Evolutionary conservation across 1,140 invertebrate species (phyloP).

Genomic region (Himalopsyche phryganea): DNA sequence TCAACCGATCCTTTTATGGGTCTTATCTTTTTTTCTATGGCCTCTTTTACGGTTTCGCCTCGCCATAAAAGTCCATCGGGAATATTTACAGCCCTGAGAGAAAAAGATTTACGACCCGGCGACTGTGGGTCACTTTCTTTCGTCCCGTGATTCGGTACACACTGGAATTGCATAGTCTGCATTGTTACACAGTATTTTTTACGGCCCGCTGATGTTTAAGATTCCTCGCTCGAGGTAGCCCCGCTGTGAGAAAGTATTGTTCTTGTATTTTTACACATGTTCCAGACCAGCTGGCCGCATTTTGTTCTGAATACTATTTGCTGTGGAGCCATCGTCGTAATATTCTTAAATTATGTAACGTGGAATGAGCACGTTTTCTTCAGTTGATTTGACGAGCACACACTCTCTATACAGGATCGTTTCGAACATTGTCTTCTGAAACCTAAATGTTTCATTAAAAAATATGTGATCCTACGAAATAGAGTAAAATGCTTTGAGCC

Average conservation of each 20-base stretch:
- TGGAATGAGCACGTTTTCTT: neutral
- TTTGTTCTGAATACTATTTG: no score
- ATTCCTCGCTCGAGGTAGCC: conserved; percentile 1
- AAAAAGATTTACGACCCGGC: conserved; percentile 29
- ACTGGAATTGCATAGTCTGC: conserved; percentile 28
- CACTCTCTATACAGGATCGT: no score
- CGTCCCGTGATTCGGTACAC: conserved; percentile 13
- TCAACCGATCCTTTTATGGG: neutral
- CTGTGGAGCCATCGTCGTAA: no score
- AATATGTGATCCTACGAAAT: no score
- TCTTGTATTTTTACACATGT: neutral
- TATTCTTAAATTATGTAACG: no score
- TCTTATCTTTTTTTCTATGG: conserved; percentile 12
- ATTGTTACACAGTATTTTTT: conserved; percentile 22
- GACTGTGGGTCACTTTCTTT: conserved; percentile 30
- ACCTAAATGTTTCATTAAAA: no score
- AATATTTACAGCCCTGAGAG: conserved; percentile 19
- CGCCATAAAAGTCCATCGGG: conserved; percentile 24
- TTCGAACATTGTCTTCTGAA: no score
- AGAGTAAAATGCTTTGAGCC: no score
- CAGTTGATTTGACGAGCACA: no score
- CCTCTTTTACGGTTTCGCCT: conserved; percentile 10
- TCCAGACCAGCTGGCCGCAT: no score
- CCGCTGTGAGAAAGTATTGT: conserved; percentile 7
- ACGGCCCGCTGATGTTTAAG: conserved; percentile 6